A percentile compares a stretch with the other conserved stretches of the same genome.
Conservation (phyloP, 2,113 vertebrate species). For the Crypturellus undulatus region DNA sequence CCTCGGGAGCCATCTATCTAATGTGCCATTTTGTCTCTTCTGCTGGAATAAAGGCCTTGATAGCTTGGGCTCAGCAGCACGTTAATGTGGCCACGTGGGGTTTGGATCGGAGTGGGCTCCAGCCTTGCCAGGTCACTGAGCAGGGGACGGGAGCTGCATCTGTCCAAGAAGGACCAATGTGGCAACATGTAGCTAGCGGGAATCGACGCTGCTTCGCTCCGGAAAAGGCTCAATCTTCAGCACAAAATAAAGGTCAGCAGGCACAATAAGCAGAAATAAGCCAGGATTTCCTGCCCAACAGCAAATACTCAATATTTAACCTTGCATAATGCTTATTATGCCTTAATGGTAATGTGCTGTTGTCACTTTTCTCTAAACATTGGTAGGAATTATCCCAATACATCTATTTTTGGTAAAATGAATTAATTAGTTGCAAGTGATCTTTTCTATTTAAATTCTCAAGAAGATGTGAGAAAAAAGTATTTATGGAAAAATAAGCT, state of each 20-base stretch:
- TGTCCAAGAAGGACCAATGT: neutral
- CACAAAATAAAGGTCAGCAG: neutral
- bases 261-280: neutral
- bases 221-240: neutral
- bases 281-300: neutral
- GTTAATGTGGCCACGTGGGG: neutral
- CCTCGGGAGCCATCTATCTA: neutral
- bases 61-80: neutral
- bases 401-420: neutral
- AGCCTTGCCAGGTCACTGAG: neutral
- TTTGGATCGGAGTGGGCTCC: neutral
- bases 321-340: neutral
- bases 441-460: neutral
- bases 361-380: neutral
- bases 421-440: neutral
- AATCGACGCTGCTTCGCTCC: neutral
- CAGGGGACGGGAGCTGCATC: neutral
- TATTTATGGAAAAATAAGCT: neutral
- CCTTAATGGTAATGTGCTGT: neutral
- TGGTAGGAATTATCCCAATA: neutral
- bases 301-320: neutral
- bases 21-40: neutral
- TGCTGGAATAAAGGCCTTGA: slow-evolving; percentile 1
- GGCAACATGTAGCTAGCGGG: neutral
- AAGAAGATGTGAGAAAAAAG: neutral